Base-by-base conservation (phyloP, 2,888 invertebrate genomes). In the Synanthedon andrenaeformis region DNA sequence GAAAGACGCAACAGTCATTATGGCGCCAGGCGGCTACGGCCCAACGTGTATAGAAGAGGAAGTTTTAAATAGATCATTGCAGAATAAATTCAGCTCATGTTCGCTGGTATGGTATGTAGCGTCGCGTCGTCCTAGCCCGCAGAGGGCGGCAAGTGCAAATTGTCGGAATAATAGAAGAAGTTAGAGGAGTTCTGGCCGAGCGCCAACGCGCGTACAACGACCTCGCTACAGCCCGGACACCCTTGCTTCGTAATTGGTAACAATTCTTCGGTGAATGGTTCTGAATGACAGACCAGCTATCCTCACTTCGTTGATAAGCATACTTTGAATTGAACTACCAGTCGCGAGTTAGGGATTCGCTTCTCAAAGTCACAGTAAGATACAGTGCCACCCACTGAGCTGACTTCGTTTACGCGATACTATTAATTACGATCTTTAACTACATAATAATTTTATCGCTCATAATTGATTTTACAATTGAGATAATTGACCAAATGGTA, bases 101-200 rank as follows among this genome's bases (percentile, higher is more conserved):
- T 45, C 8, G 45, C 13, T n/a, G 45, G 14, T 45, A 14, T 8
- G 45, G 45, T 50, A 48, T 49, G 28, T 28, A 53, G 51, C 45
- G 52, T 54, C 55, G 57, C 54, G 57, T 35, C 45, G 45, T 45
- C n/a, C 14, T n/a, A 45, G 45, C 14, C 45, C 45, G 45, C 45
- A 45, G 45, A 45, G 45, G 45, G 13, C n/a, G n/a, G 45, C 62
- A 65, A 69, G 72, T 72, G 72, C 69, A 71, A 79, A 74, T 75
- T 74, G 72, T 69, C 72, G 61, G 69, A 74, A 73, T 72, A 72
- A 72, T 72, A 74, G 72, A 70, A 72, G 71, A 23, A 72, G 70
- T 67, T 63, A 64, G 57, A 51, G 49, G 51, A 62, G 58, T 64
- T 64, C 67, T 81, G 82, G 82, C 76, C 51, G 54, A 41, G 51